Evolutionary conservation across 2,888 invertebrate genomes (phyloP).

Genomic region (Liposcelis brunnea): DNA sequence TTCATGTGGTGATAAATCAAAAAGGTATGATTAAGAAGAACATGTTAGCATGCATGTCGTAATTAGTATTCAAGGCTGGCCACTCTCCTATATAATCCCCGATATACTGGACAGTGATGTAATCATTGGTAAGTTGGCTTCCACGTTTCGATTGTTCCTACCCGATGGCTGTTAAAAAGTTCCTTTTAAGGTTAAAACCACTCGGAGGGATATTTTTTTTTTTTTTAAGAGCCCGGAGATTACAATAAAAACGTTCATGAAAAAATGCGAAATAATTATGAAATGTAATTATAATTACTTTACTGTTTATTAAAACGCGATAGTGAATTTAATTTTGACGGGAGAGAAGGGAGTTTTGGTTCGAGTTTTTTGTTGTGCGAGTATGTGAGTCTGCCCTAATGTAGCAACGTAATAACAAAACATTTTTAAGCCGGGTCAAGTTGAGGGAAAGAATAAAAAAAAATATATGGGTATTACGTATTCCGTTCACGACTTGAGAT

Average conservation of each 20-base stretch:
- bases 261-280: conserved; percentile 1
- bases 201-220: too few species aligned
- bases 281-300: neutral
- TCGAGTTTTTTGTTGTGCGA: too few species aligned
- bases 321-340: neutral
- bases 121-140: too few species aligned
- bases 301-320: conserved; percentile 6
- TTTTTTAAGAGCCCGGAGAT: too few species aligned
- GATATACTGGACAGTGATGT: too few species aligned
- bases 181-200: too few species aligned
- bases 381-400: too few species aligned
- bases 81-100: too few species aligned
- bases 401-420: conserved; percentile 8
- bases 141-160: too few species aligned
- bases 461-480: neutral
- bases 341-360: conserved; percentile 3
- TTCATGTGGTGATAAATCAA: neutral
- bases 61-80: conserved; percentile 4
- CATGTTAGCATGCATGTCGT: conserved; percentile 6
- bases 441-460: neutral
- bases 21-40: conserved; percentile 3
- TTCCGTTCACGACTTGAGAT: too few species aligned
- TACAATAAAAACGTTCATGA: too few species aligned
- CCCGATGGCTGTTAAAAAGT: too few species aligned
- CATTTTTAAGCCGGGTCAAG: conserved; percentile 3